Percentiles rank a stretch among this genome's conserved stretches.
phyloP scores from a whole-genome alignment of 2,797 vertebrate species.

The Myripristis jacobus region DNA sequence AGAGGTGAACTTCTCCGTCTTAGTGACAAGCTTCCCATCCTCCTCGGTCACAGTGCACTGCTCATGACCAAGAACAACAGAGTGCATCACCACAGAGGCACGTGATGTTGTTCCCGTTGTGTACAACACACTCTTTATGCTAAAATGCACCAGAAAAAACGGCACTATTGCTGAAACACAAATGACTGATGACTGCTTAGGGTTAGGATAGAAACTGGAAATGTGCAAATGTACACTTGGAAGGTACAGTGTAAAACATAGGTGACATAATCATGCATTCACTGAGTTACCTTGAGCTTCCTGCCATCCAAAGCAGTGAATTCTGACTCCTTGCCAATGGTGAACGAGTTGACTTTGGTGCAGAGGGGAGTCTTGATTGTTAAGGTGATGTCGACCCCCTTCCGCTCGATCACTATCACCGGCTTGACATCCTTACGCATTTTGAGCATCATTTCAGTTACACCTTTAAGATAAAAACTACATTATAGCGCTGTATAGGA shows the following conservation, averaged over 20 bases:
- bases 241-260: too few species aligned
- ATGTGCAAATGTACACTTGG: too few species aligned
- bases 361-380: constrained; percentile 83
- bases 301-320: constrained; percentile 75
- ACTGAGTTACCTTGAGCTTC: constrained; percentile 65
- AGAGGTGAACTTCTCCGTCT: constrained; percentile 83
- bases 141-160: too few species aligned
- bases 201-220: too few species aligned
- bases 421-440: constrained; percentile 85
- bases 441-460: constrained; percentile 84
- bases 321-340: constrained; percentile 84
- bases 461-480: constrained; percentile 59
- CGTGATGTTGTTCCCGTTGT: too few species aligned
- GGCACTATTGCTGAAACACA: background rate
- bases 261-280: too few species aligned
- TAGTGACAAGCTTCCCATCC: constrained; percentile 84
- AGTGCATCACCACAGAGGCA: background rate
- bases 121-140: too few species aligned
- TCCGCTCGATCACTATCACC: constrained; percentile 85
- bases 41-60: constrained; percentile 86
- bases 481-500: too few species aligned
- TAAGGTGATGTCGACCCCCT: constrained; percentile 83
- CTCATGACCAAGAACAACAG: background rate
- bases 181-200: too few species aligned
- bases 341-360: constrained; percentile 82